phyloP scores from a whole-genome alignment of 1,140 invertebrate species.

The Microplitis demolitor region DNA sequence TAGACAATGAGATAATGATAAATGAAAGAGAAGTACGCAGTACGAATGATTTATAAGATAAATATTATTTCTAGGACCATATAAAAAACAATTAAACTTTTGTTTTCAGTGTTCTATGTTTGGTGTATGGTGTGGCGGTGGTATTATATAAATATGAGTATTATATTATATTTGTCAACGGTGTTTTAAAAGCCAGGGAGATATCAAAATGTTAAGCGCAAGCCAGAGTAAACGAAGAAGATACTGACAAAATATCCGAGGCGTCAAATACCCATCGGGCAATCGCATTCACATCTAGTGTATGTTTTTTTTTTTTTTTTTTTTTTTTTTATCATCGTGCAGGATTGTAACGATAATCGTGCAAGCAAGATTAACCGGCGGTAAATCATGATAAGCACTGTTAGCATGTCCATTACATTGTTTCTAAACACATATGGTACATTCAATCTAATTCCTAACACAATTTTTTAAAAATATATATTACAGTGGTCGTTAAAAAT shows the following conservation, averaged over 20 bases:
- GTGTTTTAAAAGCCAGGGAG: no score
- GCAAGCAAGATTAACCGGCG: background rate
- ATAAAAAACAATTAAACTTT: no score
- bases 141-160: no score
- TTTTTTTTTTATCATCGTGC: slow-evolving; percentile 2
- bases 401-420: background rate
- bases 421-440: background rate
- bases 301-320: background rate
- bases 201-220: no score
- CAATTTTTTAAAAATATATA: no score
- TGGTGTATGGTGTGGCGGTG: no score
- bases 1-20: background rate
- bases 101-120: no score
- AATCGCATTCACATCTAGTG: background rate
- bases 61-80: no score
- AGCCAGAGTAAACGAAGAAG: no score
- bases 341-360: slow-evolving; percentile 3
- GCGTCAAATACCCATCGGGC: background rate
- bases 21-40: background rate
- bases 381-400: background rate
- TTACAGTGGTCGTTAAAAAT: no score
- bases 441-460: background rate
- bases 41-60: background rate
- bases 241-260: no score
- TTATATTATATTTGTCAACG: no score